Conservation (phyloP, 2,113 vertebrate species). For the Oreochromis niloticus region DNA sequence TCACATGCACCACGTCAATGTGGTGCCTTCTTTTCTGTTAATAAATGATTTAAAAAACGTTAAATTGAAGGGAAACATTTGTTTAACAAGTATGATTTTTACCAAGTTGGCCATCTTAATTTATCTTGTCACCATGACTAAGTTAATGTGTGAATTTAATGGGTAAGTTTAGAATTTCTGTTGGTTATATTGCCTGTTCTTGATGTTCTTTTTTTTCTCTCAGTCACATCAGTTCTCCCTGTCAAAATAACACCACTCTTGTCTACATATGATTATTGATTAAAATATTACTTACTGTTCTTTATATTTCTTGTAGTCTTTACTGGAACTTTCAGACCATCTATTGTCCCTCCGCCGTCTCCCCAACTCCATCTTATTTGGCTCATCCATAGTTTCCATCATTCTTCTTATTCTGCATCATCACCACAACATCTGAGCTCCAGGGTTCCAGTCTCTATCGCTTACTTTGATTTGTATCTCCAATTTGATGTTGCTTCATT, state of each 20-base stretch:
- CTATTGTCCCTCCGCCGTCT: neutral
- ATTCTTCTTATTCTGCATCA: neutral
- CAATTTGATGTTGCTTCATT: neutral
- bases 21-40: neutral
- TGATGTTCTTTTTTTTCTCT: neutral
- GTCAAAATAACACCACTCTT: neutral
- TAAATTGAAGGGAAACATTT: neutral
- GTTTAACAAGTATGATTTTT: fast-evolving
- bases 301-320: neutral
- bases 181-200: neutral
- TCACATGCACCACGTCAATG: fast-evolving
- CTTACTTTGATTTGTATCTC: neutral
- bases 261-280: neutral
- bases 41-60: fast-evolving
- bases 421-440: neutral
- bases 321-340: neutral
- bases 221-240: neutral
- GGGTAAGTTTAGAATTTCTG: fast-evolving
- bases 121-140: neutral
- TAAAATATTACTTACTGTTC: neutral
- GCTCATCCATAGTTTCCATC: neutral
- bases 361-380: neutral
- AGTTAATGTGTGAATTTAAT: neutral
- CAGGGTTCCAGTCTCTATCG: neutral
- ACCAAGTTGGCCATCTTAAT: fast-evolving